A percentile compares a stretch with the other conserved stretches of the same genome.
These are phyloP conservation scores for Numenius arquata DNA, from an alignment of 2,113 vertebrate species.

Conservation along the genomic window DNA sequence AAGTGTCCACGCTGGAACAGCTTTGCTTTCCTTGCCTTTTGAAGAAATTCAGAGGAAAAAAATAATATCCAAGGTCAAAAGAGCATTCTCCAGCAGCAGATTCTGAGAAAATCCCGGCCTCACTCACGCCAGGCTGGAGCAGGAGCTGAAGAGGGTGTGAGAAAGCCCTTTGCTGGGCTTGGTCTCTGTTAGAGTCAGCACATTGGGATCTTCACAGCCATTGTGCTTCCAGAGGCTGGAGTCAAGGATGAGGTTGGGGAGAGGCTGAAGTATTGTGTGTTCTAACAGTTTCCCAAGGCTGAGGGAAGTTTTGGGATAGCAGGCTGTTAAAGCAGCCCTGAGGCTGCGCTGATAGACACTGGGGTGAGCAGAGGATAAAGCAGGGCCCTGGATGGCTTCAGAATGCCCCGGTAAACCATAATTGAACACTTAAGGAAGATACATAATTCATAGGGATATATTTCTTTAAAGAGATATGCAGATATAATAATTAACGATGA, in stretches of 20 bases:
- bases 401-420: background rate
- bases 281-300: background rate
- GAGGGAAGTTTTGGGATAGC: background rate
- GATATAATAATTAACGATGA: background rate
- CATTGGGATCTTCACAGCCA: background rate
- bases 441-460: background rate
- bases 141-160: background rate
- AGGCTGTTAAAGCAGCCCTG: background rate
- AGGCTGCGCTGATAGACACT: background rate
- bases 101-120: background rate
- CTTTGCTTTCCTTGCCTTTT: background rate
- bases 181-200: background rate
- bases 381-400: background rate
- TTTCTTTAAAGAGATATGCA: background rate
- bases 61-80: background rate
- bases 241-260: background rate
- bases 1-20: background rate
- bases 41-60: background rate
- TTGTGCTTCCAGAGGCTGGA: background rate
- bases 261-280: background rate
- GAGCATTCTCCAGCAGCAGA: background rate
- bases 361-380: background rate
- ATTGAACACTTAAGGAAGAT: background rate
- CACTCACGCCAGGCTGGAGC: background rate
- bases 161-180: background rate